Conservation (phyloP, 2,888 invertebrate species). For the Balanococcus diminutus region DNA sequence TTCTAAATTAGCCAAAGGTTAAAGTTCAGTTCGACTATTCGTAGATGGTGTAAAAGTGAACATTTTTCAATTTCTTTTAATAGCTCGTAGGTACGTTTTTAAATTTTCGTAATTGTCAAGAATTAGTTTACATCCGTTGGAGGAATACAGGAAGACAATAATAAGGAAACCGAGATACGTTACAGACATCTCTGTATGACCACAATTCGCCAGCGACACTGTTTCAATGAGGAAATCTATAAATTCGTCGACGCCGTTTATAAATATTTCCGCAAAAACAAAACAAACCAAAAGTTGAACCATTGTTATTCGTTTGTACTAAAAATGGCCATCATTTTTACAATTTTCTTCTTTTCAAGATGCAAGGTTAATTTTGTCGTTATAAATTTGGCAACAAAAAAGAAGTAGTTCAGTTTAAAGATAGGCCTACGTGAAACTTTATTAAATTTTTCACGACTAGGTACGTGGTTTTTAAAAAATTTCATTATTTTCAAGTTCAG, state of each 20-base stretch:
- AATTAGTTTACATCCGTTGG: slow-evolving; percentile 8
- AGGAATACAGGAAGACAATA: slow-evolving; percentile 28
- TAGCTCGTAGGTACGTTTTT: background rate
- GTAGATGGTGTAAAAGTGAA: background rate
- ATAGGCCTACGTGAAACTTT: background rate
- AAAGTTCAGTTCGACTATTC: background rate
- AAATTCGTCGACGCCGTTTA: background rate
- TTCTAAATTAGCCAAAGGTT: background rate
- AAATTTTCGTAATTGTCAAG: slow-evolving; percentile 25
- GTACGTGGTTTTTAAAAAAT: background rate
- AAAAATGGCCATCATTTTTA: too few relatives aligned
- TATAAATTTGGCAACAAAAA: background rate
- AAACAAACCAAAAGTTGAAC: background rate
- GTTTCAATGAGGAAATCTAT: background rate
- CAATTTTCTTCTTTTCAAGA: too few relatives aligned
- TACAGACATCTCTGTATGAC: background rate
- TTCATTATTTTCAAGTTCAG: background rate
- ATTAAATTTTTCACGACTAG: background rate
- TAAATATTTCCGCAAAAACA: background rate
- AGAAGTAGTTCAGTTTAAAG: background rate
- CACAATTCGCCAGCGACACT: background rate
- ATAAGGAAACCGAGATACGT: slow-evolving; percentile 3
- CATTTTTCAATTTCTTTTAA: background rate
- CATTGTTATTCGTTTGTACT: background rate
- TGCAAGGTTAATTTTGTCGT: background rate